These are phyloP conservation scores for Micromys minutus DNA, from an alignment of 2,113 vertebrate species.

Conservation along the genomic window DNA sequence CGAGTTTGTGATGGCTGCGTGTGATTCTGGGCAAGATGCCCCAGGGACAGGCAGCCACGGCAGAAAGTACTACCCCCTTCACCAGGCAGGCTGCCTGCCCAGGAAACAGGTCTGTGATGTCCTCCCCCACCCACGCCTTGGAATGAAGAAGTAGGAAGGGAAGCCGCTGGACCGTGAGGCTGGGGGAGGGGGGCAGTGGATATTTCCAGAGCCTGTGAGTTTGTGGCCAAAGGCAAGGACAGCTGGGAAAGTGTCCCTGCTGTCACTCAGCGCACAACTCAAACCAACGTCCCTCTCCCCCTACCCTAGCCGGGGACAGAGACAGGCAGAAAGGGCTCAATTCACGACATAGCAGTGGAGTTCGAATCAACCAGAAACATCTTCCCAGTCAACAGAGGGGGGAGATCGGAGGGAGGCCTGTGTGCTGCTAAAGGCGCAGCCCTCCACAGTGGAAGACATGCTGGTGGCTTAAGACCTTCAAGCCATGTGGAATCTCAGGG, in stretches of 20 bases:
- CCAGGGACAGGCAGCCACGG: neutral
- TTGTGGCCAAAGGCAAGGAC: constrained; percentile 29
- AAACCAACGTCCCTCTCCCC: neutral
- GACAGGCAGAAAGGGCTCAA: neutral
- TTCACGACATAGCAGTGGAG: neutral
- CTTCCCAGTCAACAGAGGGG: neutral
- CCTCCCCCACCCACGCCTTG: neutral
- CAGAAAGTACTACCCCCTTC: neutral
- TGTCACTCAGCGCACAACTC: neutral
- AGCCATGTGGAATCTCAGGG: neutral
- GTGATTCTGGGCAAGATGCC: constrained; percentile 67
- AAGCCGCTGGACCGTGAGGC: neutral
- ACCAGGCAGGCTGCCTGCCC: constrained; percentile 1
- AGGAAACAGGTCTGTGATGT: neutral
- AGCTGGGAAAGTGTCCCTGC: neutral
- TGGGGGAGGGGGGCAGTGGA: neutral
- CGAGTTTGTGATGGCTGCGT: neutral
- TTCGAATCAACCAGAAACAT: neutral
- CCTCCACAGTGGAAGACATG: neutral
- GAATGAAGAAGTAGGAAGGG: constrained; percentile 66
- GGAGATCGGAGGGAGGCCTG: neutral
- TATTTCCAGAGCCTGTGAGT: constrained; percentile 49
- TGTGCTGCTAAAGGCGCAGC: too few species aligned
- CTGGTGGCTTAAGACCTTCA: neutral
- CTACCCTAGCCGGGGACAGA: neutral